Base-by-base conservation (phyloP, 2,888 invertebrate genomes). In the Melanophora roralis region DNA sequence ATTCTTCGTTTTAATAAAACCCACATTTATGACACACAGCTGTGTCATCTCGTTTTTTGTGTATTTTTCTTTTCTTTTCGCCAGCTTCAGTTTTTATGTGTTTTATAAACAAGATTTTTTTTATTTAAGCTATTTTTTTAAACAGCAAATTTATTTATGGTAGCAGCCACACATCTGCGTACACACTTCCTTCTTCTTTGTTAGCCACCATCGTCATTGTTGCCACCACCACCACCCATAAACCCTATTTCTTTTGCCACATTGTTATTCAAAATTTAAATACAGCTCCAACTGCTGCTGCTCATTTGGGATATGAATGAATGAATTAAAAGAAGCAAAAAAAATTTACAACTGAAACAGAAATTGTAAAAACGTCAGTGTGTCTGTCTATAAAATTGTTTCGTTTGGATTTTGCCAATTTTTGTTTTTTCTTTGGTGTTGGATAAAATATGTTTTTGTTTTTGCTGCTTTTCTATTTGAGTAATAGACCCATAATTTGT, bases 21-120 rank as follows among this genome's bases (percentile, higher is more conserved):
- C 76, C 76, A 76, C 76, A 80, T 80, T 80, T 76, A 80, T 80
- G 80, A 80, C 80, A 76, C 76, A 72, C 80, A 80, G 80, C 80
- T 80, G 80, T 80, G 80, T 76, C 80, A 80, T 80, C 80, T 79
- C 60, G 67, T 78, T 78, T 72, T 62, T 53, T 62, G 32, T 53
- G 19, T 60, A 59, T 55, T 76, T 53, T 11, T 65, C 8, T 11
- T 14, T 59, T 7, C 12, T 16, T 59, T 59, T 27, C 40, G 43
- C 59, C 34, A 65, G 64, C 64, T 78, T 9, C 40, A 38, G 71
- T 72, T 74, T 74, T 75, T 76, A 75, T 79, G 67, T 75, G 75
- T 71, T 80, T 68, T 80, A 76, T 68, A 72, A 67, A 80, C 72
- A 80, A 76, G 57, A 76, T 72, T 76, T 72, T 72, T 76, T 72